A percentile compares a stretch with the other conserved stretches of the same genome.
Conservation (phyloP, 1,140 invertebrate species). For the Argopecten irradians region DNA sequence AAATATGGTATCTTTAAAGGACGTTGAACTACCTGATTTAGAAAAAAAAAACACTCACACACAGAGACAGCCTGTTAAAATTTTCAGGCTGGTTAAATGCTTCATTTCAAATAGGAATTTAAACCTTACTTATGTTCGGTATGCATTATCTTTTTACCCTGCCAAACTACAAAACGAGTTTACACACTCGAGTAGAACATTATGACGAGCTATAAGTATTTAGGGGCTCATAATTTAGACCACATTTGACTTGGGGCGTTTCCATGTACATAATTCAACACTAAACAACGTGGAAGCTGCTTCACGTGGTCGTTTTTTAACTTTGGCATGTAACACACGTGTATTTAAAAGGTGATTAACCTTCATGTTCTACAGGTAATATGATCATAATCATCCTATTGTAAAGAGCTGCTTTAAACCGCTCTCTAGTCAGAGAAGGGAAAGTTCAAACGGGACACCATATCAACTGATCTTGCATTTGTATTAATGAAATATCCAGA, state of each 20-base stretch:
- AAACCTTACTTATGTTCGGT: neutral
- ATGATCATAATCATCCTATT: neutral
- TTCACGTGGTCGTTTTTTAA: neutral
- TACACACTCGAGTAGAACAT: neutral
- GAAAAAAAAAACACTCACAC: no score
- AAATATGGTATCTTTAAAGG: no score
- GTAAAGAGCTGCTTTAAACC: neutral
- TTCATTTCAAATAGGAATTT: neutral
- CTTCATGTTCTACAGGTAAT: neutral
- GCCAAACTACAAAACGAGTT: neutral
- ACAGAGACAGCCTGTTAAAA: no score
- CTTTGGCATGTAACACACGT: neutral
- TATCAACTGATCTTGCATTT: neutral
- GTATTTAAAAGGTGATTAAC: neutral
- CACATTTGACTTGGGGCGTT: conserved; percentile 4
- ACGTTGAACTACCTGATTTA: no score
- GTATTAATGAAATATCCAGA: neutral
- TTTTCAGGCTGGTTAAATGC: no score
- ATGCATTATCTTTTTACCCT: neutral
- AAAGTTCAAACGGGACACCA: neutral
- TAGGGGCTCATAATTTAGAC: neutral
- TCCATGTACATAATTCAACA: neutral
- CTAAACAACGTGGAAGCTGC: neutral
- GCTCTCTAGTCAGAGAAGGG: neutral
- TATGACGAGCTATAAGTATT: neutral